Evolutionary conservation across 2,888 invertebrate species (phyloP), one percentile per base, ranked within the genome.

Genomic region (Plebejus melissa): DNA sequence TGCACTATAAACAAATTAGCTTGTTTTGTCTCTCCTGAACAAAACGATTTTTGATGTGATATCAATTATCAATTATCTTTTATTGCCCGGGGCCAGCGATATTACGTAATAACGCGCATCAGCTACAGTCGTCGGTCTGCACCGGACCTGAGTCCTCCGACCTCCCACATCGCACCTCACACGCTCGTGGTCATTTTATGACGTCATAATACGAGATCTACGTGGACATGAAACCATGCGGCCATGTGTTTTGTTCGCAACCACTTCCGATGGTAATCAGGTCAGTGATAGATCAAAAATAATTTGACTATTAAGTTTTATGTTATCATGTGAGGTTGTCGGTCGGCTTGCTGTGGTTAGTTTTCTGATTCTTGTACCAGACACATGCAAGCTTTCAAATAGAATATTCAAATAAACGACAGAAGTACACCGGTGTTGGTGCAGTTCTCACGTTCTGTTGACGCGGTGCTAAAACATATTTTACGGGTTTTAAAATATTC

Each of bases 181-280:
- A 41, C 70, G 70, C 41, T 41, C 38, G 70, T n/a, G 70, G 70
- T 70, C n/a, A 41, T 38, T 70, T 70, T 41, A 41, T 70, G 41
- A 41, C 38, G 70, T n/a, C 38, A 70, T 41, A n/a, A n/a, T 41
- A 70, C 22, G 16, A 22, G 38, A 41, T 65, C 60, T 60, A 11
- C 9, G 11, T 28, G 28, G 9, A 11, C 28, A 28, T 58, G 58
- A 58, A n/a, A n/a, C n/a, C 2, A 28, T 60, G 60, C 28, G 32
- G 65, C 65, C 32, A 36, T 6, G 65, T 65, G 65, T 65, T 58
- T 60, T 9, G 60, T 9, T 58, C n/a, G 28, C 60, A 65, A 65
- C 65, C 65, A 36, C 32, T 65, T 36, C 65, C 65, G 65, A 65
- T 6, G 16, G 1, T 28, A 32, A 65, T 32, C 60, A 65, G 60